Evolutionary conservation across 2,888 invertebrate species (phyloP).

Genomic region (Drosophila imparisetae): DNA sequence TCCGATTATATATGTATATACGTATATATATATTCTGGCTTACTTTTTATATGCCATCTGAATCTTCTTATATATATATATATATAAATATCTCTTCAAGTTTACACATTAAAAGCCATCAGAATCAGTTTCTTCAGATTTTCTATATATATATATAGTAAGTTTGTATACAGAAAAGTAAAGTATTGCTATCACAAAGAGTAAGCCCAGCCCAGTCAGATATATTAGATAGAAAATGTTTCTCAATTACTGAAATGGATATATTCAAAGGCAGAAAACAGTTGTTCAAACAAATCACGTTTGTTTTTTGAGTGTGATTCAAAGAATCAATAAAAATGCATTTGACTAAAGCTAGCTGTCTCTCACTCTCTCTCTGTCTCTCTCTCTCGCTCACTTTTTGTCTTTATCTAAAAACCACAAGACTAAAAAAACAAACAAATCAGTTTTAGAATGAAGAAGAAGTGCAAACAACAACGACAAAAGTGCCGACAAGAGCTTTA

Average conservation of each 20-base stretch:
- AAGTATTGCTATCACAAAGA: neutral
- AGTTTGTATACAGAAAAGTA: neutral
- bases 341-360: neutral
- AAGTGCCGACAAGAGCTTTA: slow-evolving; percentile 67
- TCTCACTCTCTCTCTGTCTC: neutral
- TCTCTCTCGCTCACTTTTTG: neutral
- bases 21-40: neutral
- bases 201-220: neutral
- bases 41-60: neutral
- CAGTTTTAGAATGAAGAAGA: slow-evolving; percentile 21
- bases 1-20: neutral
- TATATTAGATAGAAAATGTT: neutral
- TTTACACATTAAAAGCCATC: fast-evolving
- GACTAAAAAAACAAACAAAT: slow-evolving; percentile 44
- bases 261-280: neutral
- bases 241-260: slow-evolving; percentile 1
- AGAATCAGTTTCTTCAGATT: neutral
- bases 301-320: neutral
- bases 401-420: slow-evolving; percentile 18
- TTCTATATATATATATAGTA: neutral
- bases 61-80: neutral
- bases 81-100: neutral
- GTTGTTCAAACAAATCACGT: neutral
- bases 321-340: neutral
- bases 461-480: slow-evolving; percentile 27